Base-by-base conservation (phyloP, 2,113 vertebrate species). In the Amazona vittata region DNA sequence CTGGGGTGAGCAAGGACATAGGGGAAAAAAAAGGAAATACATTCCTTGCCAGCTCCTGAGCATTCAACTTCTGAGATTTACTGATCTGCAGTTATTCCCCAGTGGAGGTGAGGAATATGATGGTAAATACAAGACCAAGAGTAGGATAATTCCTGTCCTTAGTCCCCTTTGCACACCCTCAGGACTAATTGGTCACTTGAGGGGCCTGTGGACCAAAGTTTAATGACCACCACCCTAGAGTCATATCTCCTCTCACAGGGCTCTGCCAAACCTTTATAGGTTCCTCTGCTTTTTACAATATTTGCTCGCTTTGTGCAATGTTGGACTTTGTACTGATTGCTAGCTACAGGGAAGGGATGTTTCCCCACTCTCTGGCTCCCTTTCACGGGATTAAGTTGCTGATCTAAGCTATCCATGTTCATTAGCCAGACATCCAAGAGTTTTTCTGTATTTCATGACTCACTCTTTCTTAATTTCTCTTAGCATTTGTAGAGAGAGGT, bases 181-280 rank as follows among this genome's bases (percentile, higher is more conserved):
- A 60, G 28, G 53, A n/a, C 10, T 57, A 67, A 53, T 14, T 0
- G 0, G 21, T 43, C 26, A 59, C 11, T 8, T 31, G 10, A 78
- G 37, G 20, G 29, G 60, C 43, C n/a, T 33, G 10, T 47, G 35
- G 46, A 67, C 62, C 52, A 29, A 65, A 59, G 20, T 26, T 41
- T 31, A 71, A 73, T 33, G 26, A 64, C 19, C 16, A 39, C 3
- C 16, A 53, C 43, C 52, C 18, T 55, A 31, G 14, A 84, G 63
- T 11, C 21, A 20, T 18, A 19, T 59, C 6, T 78, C 10, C 6
- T 82, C 53, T 74, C 26, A 78, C 37, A 50, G 39, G 11, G 44
- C 11, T 57, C 33, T 77, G 69, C 9, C 52, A 88, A 67, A 59
- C 9, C 5, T 44, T 86, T 78, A 22, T 9, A 44, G 9, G 15